Conservation (phyloP, 2,888 invertebrate species). For the Platycnemis pennipes region DNA sequence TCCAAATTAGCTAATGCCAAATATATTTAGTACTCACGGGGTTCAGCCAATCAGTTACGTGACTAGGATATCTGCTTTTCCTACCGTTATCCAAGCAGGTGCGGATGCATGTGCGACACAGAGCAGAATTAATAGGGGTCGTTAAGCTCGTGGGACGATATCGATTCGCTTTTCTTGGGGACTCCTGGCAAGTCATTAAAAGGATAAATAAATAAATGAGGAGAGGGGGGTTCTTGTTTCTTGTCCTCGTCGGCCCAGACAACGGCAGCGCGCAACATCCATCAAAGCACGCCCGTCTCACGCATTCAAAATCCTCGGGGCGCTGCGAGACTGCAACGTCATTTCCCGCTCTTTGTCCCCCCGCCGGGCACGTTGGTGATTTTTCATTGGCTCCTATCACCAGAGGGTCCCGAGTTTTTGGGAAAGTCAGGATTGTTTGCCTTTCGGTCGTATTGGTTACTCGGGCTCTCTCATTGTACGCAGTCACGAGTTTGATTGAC, state of each 20-base stretch:
- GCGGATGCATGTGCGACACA: not conserved
- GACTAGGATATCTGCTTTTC: not conserved
- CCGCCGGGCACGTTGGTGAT: slow-evolving; percentile 33
- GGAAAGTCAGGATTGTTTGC: slow-evolving; percentile 54
- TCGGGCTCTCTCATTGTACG: slow-evolving; percentile 31
- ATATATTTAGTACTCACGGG: not conserved
- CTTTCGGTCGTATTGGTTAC: slow-evolving; percentile 31
- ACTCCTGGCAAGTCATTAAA: slow-evolving; percentile 38
- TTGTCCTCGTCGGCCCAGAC: slow-evolving; percentile 17
- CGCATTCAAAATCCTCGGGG: not conserved
- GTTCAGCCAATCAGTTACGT: not conserved
- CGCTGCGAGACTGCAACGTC: slow-evolving; percentile 47
- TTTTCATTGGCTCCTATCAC: slow-evolving; percentile 47
- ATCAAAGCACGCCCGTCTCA: slow-evolving; percentile 44
- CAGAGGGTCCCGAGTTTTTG: slow-evolving; percentile 47
- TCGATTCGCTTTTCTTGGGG: slow-evolving; percentile 34
- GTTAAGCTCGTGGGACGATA: slow-evolving; percentile 29
- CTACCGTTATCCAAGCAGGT: not conserved
- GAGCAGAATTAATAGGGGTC: slow-evolving; percentile 46
- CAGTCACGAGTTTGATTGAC: slow-evolving; percentile 46
- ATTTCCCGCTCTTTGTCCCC: slow-evolving; percentile 21
- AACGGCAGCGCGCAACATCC: slow-evolving; percentile 49
- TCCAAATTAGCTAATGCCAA: too few species aligned
- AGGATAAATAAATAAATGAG: slow-evolving; percentile 54
- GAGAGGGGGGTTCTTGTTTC: not conserved